These are phyloP conservation scores for Ailuropoda melanoleuca DNA, from an alignment of 2,113 vertebrate species.

Conservation along the genomic window DNA sequence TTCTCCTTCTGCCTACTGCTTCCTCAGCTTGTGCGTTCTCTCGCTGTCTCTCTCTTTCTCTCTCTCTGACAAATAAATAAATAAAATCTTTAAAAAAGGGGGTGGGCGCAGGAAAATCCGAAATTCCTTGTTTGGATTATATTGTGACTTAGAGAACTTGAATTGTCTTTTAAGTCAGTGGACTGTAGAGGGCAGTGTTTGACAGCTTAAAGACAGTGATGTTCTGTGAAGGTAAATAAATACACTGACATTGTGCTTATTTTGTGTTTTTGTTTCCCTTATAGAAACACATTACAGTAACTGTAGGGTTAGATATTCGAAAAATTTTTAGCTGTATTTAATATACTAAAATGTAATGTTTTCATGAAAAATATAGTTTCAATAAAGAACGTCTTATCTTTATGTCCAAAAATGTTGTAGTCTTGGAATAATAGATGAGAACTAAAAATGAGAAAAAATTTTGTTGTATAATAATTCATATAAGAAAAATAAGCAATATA, in stretches of 20 bases:
- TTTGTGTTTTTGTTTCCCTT: conserved; percentile 61
- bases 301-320: conserved; percentile 3
- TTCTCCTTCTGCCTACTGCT: no score
- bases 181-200: conserved; percentile 84
- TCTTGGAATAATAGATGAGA: neutral
- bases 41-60: no score
- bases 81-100: neutral
- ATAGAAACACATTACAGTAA: neutral
- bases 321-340: neutral
- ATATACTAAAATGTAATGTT: conserved; percentile 21
- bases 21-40: no score
- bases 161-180: conserved; percentile 58
- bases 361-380: conserved; percentile 25
- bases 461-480: neutral
- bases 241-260: neutral
- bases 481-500: conserved; percentile 36
- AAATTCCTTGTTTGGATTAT: neutral
- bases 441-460: conserved; percentile 15
- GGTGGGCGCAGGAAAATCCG: neutral
- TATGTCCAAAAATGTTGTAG: neutral
- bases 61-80: no score
- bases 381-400: conserved; percentile 1
- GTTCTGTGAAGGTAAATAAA: neutral
- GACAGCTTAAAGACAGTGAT: conserved; percentile 17
- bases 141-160: neutral